Base-by-base conservation (phyloP, 2,797 vertebrate species). In the Cyprinella venusta region DNA sequence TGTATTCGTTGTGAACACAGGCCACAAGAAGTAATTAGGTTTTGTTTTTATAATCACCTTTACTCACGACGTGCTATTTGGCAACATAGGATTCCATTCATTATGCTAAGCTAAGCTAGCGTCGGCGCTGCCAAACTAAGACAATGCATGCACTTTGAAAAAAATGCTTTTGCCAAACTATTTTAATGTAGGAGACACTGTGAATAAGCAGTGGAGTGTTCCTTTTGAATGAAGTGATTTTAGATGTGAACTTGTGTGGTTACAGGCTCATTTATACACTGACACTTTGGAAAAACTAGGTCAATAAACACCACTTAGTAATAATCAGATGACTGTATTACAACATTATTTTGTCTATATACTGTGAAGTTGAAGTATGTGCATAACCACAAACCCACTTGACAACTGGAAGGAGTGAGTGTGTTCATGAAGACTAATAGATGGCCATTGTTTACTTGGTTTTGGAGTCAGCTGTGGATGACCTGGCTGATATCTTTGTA, bases 391-490 rank as follows among this genome's bases (percentile, higher is more conserved):
- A 38, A 63, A 63, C 56, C 26, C 50, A 68, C 83, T 79, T 68
- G 33, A 81, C 71, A 79, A 82, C 76, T 83, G 45, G n/a, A 77
- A 76, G 80, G 79, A 61, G 68, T 72, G 75, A 75, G 76, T 56
- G 54, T 77, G 68, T 68, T 71, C 54, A 72, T 50, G 68, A 81
- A 74, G 81, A 68, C 45, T 84, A 78, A 92, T 80, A 90, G 80
- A 82, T 85, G 82, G 50, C 67, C 84, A 86, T 93, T 94, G 92
- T 93, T 90, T 88, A 69, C 88, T 86, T 42, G 69, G 80, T 86
- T 61, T 1, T 68, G 81, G 88, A 90, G 89, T 94, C 92, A 91
- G 89, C 91, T 92, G 91, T 86, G 89, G 78, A 80, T 88, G 91
- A 84, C 69, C 86, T 77, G 72, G 81, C 82, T 88, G 90, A 93